Evolutionary conservation across 2,888 invertebrate genomes (phyloP).

Genomic region (Cosmia pyralina): DNA sequence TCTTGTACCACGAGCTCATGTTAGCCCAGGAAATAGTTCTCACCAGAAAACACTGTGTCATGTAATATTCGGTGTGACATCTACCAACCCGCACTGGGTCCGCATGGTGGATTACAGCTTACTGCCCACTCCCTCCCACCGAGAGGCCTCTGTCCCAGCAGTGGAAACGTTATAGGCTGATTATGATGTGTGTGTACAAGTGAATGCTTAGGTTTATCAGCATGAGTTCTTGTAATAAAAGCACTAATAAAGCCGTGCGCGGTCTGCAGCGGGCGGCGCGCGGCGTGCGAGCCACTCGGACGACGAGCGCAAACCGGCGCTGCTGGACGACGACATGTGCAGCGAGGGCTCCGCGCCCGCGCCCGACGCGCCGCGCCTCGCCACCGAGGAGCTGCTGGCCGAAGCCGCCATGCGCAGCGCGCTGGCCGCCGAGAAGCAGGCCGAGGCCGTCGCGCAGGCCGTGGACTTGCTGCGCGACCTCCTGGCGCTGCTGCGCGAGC

Average conservation of each 20-base stretch:
- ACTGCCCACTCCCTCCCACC: no score
- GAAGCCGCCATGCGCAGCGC: constrained; percentile 87
- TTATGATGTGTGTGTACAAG: not conserved
- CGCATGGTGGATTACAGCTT: no score
- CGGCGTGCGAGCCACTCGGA: constrained; percentile 74
- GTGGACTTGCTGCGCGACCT: constrained; percentile 80
- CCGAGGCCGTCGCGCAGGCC: constrained; percentile 80
- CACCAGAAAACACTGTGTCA: not conserved
- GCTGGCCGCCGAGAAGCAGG: constrained; percentile 86
- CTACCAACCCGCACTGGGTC: no score
- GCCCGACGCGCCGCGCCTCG: constrained; percentile 70
- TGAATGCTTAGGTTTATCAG: constrained; percentile 1
- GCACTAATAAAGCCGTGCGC: not conserved
- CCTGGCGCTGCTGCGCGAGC: constrained; percentile 88
- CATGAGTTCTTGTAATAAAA: not conserved
- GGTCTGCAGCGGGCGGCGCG: constrained; percentile 57
- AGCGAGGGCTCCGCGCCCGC: constrained; percentile 75
- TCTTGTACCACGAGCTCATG: not conserved
- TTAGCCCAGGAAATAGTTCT: not conserved
- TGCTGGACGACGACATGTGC: constrained; percentile 82
- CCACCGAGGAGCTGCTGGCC: constrained; percentile 85
- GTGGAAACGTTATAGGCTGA: no score
- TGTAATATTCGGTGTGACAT: not conserved
- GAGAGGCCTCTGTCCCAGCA: no score
- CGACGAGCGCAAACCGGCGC: constrained; percentile 81